Conservation (phyloP, 2,888 invertebrate species). For the Brenthis hecate region DNA sequence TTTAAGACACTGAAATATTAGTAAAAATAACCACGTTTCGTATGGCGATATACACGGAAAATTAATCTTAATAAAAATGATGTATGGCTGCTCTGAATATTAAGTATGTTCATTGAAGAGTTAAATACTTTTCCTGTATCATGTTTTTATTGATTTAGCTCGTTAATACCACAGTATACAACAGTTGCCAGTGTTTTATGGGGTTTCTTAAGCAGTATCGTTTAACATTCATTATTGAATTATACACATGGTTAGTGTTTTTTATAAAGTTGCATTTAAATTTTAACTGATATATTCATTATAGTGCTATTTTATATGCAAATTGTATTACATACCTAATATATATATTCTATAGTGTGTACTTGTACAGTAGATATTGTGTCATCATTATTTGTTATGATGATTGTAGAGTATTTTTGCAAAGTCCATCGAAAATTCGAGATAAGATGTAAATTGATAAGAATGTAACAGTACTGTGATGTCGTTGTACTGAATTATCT, state of each 20-base stretch:
- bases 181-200: conserved; percentile 24
- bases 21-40: too few species aligned
- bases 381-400: too few species aligned
- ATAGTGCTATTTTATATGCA: too few species aligned
- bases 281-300: neutral
- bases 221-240: conserved; percentile 36
- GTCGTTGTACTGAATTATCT: conserved; percentile 4
- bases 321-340: too few species aligned
- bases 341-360: too few species aligned
- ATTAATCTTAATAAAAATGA: neutral
- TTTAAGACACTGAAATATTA: too few species aligned
- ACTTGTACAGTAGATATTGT: too few species aligned
- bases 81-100: neutral
- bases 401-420: neutral
- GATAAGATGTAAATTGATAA: conserved; percentile 20
- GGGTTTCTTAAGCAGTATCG: conserved; percentile 38
- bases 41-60: neutral
- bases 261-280: neutral
- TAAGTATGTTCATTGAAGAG: neutral
- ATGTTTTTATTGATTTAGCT: conserved; percentile 13
- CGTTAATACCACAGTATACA: conserved; percentile 16
- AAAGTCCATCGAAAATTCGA: conserved; percentile 10
- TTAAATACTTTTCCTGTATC: conserved; percentile 13
- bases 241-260: conserved; percentile 18
- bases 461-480: neutral